Evolutionary conservation across 2,797 vertebrate species (phyloP).

Genomic region (Cuculus canorus): DNA sequence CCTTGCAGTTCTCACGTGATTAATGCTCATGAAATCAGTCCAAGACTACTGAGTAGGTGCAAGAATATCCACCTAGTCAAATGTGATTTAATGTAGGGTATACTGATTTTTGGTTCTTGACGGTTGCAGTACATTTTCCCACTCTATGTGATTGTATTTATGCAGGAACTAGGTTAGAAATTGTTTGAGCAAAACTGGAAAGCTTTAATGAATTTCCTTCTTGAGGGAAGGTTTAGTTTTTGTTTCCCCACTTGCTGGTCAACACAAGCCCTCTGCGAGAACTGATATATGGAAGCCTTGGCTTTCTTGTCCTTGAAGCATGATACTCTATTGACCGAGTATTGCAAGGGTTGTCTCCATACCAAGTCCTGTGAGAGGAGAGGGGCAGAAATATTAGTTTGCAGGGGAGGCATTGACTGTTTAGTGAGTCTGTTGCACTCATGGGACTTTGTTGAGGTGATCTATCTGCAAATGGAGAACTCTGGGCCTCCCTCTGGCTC

Average conservation of each 20-base stretch:
- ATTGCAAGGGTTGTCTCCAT: background rate
- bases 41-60: background rate
- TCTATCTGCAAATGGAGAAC: background rate
- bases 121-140: background rate
- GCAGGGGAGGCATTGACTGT: background rate
- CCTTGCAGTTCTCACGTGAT: background rate
- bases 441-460: background rate
- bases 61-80: background rate
- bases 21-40: background rate
- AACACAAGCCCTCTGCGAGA: background rate
- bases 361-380: background rate
- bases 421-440: background rate
- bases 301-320: background rate
- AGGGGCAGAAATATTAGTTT: rapidly evolving
- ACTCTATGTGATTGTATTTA: background rate
- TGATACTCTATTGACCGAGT: rapidly evolving
- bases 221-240: background rate
- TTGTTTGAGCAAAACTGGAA: background rate
- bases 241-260: no score
- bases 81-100: background rate
- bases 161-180: background rate
- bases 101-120: background rate
- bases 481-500: background rate
- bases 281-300: rapidly evolving
- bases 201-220: background rate